Conservation (phyloP, 2,888 invertebrate genomes). For the Isotomurus palustris region DNA sequence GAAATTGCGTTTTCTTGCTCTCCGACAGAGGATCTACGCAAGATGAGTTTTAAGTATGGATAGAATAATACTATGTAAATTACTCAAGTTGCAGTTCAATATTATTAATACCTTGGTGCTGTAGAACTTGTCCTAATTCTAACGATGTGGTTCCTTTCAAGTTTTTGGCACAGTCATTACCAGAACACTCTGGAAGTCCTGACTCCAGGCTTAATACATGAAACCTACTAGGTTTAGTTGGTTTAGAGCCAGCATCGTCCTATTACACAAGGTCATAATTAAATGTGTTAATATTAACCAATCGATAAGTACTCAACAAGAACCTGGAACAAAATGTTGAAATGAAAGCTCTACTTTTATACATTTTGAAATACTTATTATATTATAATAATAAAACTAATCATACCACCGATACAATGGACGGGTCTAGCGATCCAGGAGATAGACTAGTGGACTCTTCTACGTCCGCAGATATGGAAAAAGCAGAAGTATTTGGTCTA, state of each 20-base stretch:
- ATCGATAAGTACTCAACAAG: no score
- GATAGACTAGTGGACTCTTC: constrained; percentile 40
- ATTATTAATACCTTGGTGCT: constrained; percentile 39
- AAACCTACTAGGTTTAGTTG: no score
- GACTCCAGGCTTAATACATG: constrained; percentile 44
- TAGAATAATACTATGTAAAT: no score
- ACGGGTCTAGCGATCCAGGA: constrained; percentile 41
- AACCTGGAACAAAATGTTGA: no score
- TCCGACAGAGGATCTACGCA: constrained; percentile 5
- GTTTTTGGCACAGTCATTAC: constrained; percentile 32
- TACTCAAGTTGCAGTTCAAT: no score
- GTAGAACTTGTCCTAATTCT: constrained; percentile 54
- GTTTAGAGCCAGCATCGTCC: no score
- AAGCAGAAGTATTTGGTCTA: constrained; percentile 9
- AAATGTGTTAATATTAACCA: no score
- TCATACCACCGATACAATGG: constrained; percentile 37
- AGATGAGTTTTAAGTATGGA: neutral
- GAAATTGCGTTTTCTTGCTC: constrained; percentile 42
- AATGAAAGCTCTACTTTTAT: no score
- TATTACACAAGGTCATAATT: no score
- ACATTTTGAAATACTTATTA: no score
- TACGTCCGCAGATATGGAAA: constrained; percentile 27
- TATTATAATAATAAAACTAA: neutral
- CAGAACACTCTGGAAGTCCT: constrained; percentile 33
- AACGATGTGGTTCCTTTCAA: constrained; percentile 58